A percentile compares a stretch with the other conserved stretches of the same genome.
Evolutionary conservation across 2,113 vertebrate genomes (phyloP).

Genomic region (Cyphomyrus discorhynchus): DNA sequence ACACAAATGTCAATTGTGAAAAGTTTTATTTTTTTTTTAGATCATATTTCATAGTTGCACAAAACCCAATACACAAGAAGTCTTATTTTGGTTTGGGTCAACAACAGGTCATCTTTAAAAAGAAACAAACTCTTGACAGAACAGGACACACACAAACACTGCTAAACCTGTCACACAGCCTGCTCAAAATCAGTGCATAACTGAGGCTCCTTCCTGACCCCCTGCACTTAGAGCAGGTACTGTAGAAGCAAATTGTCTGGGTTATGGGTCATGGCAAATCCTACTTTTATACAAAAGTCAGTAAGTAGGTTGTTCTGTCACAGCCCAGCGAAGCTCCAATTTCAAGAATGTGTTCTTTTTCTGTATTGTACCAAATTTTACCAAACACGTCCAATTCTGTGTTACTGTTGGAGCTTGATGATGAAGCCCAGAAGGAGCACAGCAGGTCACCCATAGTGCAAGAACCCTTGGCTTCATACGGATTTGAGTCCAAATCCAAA

Average conservation of each 20-base stretch:
- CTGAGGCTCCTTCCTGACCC: neutral
- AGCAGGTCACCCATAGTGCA: neutral
- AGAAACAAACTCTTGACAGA: neutral
- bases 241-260: neutral
- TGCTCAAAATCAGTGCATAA: neutral
- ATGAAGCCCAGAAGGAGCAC: neutral
- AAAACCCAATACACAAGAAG: slow-evolving; percentile 26
- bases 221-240: neutral
- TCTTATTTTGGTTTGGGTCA: neutral
- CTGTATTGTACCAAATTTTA: neutral
- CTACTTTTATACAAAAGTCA: neutral
- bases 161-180: neutral
- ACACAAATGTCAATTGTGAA: neutral
- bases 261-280: neutral
- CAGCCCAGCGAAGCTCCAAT: neutral
- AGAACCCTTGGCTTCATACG: neutral
- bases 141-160: neutral
- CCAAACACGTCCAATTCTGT: neutral
- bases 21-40: slow-evolving; percentile 24
- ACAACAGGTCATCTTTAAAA: neutral
- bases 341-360: neutral
- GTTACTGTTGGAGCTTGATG: neutral
- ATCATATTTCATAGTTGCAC: slow-evolving; percentile 26
- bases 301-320: neutral
- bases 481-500: neutral